Base-by-base conservation (phyloP, 1,140 invertebrate species). In the Capitella teleta region DNA sequence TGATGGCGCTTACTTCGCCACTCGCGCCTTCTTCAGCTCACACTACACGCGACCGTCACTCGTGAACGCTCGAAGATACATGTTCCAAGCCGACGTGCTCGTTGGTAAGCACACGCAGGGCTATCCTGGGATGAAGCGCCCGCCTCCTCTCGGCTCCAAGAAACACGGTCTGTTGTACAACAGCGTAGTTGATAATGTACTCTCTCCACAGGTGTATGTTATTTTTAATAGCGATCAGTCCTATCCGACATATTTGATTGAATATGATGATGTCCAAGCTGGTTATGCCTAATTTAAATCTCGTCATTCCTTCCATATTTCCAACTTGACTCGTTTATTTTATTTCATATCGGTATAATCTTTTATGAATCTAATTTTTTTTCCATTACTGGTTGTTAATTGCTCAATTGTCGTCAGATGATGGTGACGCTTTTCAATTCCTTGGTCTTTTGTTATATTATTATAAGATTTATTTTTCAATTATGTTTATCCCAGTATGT, bases 171-270 rank as follows among this genome's bases (percentile, higher is more conserved):
- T 10, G 8, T 59, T 56, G 34, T 64, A 58, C 47, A 59, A 64
- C 47, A 61, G 59, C 0, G 62, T 61, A 54, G 62, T 64, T 2
- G 61, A 64, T 43, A 56, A 64, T 23, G 57, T 61, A 25, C 47
- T 44, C 34, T 48, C 52, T 25, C 62, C 62, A 0, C 56, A 58
- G 47, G 57, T 62, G 14, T 62, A 55, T 54, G 61, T 64, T 18
- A 59, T 64, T 25, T 64, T 64, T 55, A 58, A 64, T 41, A 59
- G 54, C 47, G 56, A 56, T 24, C 62, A 64, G 44, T 53, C 57
- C n/a, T 64, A 62, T 30, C 62, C 62, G 6, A 59, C 61, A 26
- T 64, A 64, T 49, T 40, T 62, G 16, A 56, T 64, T 18, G 61
- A 64, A 37, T 64, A 64, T 48, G 30, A 32, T n/a, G n/a, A n/a